These are phyloP conservation scores for Cephalopholis sonnerati DNA, from an alignment of 2,113 vertebrate species.

Conservation along the genomic window DNA sequence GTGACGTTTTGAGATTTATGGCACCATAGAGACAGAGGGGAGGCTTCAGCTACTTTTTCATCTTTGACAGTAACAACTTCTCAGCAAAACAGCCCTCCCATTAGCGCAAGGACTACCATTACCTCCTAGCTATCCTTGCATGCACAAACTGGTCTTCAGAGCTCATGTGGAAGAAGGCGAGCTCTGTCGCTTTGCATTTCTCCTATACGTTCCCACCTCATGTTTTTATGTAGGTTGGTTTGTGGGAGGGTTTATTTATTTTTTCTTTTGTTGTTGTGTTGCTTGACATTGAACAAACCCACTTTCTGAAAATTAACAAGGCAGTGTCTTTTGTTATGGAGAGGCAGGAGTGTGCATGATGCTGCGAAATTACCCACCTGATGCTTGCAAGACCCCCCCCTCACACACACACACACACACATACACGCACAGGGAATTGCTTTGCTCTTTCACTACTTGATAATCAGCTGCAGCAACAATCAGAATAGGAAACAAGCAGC, in stretches of 20 bases:
- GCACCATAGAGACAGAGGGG: constrained; percentile 16
- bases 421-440: constrained; percentile 10
- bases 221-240: background rate
- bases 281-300: constrained; percentile 12
- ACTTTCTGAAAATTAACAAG: constrained; percentile 39
- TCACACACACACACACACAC: background rate
- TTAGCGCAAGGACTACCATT: constrained; percentile 52
- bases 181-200: background rate
- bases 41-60: constrained; percentile 57
- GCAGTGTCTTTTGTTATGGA: constrained; percentile 42
- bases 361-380: constrained; percentile 58
- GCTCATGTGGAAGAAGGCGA: constrained; percentile 33
- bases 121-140: constrained; percentile 33
- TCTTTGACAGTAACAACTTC: constrained; percentile 64
- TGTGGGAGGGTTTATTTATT: background rate
- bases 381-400: constrained; percentile 15
- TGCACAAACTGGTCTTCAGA: constrained; percentile 47
- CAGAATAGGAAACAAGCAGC: constrained; percentile 17
- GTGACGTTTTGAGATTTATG: constrained; percentile 49
- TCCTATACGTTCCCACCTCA: background rate
- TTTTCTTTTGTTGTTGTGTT: constrained; percentile 12
- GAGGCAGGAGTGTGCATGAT: constrained; percentile 17
- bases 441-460: constrained; percentile 48
- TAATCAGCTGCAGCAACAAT: constrained; percentile 55
- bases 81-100: constrained; percentile 50